Base-by-base conservation (phyloP, 2,797 vertebrate species). In the Anas acuta region DNA sequence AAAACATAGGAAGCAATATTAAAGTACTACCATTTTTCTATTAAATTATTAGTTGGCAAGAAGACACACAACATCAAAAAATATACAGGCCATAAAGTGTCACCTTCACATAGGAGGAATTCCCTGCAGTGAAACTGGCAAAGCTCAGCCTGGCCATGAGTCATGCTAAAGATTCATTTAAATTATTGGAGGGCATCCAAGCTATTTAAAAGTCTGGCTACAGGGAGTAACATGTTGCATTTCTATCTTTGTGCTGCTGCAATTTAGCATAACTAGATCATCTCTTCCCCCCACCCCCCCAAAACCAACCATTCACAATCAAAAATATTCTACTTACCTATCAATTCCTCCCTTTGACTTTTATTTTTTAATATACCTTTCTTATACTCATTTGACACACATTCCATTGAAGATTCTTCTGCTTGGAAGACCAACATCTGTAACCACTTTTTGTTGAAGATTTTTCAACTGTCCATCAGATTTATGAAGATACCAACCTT, bases 111-210 rank as follows among this genome's bases (percentile, higher is more conserved):
- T 64, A 25, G 77, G 23, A 95, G 87, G 91, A 95, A 94, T 79
- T 93, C 93, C 89, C 95, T 61, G 87, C 83, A 87, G 95, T 57
- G 84, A 93, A 93, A 89, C 43, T 95, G 87, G 95, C 92, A 94
- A 86, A 82, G 77, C 83, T 89, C 62, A 87, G 72, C 33, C 51
- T 78, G 32, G 66, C 81, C 89, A 81, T 93, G 93, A 96, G 89
- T 95, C 92, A 95, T 82, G 67, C 64, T 96, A 95, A 96, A 94
- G 92, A 96, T 88, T 97, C 85, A 95, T 96, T 96, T 96, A 93
- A 94, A 94, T 87, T 93, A 95, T 95, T 97, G 96, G 96, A 97
- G 95, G 92, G 33, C 87, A 96, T 96, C 95, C 97, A 97, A 93
- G 11, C 91, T 95, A 95, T 94, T 96, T 95, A 91, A 77, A 93